Percentiles rank a stretch among this genome's conserved stretches.
These are phyloP conservation scores for Gambusia affinis DNA, from an alignment of 2,113 vertebrate species.

Conservation along the genomic window DNA sequence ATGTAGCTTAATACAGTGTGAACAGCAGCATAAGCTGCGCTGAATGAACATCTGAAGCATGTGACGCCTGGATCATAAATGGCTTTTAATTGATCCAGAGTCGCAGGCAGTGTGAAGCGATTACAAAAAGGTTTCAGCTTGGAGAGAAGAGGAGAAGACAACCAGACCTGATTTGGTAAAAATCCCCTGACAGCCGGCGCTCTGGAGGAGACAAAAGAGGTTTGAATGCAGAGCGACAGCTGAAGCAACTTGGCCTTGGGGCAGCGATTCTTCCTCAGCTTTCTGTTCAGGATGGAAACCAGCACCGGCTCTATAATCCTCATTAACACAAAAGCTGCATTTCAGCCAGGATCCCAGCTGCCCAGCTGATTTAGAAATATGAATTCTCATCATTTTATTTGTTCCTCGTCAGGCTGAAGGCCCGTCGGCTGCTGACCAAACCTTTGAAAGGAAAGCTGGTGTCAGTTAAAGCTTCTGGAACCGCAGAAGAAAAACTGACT, in stretches of 20 bases:
- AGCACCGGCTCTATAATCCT: slow-evolving; percentile 4
- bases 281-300: slow-evolving; percentile 1
- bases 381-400: background rate
- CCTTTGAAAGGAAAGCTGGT: background rate
- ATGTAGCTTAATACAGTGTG: slow-evolving; percentile 26
- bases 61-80: background rate
- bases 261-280: slow-evolving; percentile 16
- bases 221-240: slow-evolving; percentile 16
- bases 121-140: background rate
- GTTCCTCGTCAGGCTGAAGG: background rate
- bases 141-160: slow-evolving; percentile 10
- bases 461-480: background rate
- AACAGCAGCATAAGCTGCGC: slow-evolving; percentile 23
- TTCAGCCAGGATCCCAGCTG: background rate
- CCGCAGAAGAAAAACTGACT: background rate
- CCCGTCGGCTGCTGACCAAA: background rate
- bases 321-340: slow-evolving; percentile 2
- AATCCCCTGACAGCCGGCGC: background rate
- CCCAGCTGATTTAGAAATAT: background rate
- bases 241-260: slow-evolving; percentile 12
- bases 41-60: background rate
- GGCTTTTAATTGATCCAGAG: background rate
- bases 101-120: background rate
- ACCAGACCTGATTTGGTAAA: slow-evolving; percentile 2
- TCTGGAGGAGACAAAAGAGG: background rate